Evolutionary conservation across 2,797 vertebrate genomes (phyloP).

Genomic region (Sebastes flavidus): DNA sequence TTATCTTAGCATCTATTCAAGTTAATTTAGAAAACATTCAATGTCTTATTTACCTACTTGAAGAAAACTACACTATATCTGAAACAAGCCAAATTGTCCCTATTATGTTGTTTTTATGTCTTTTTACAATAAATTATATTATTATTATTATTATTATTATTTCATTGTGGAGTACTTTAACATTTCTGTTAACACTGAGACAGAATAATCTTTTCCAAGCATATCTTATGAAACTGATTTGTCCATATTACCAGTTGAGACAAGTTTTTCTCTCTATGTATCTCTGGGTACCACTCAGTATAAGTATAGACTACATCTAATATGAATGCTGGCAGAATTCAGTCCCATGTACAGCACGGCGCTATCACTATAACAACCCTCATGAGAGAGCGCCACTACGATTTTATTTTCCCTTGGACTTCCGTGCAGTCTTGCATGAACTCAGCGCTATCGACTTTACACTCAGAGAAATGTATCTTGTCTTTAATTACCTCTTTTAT

Average conservation of each 20-base stretch:
- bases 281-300: background rate
- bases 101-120: background rate
- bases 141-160: background rate
- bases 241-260: background rate
- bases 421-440: slow-evolving; percentile 36
- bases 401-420: slow-evolving; percentile 39
- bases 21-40: background rate
- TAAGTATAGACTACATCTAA: background rate
- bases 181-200: background rate
- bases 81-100: background rate
- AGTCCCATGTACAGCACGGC: background rate
- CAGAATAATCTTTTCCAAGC: background rate
- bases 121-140: background rate
- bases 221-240: background rate
- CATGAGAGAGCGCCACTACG: slow-evolving; percentile 1
- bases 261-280: background rate
- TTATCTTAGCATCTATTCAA: background rate
- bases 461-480: slow-evolving; percentile 33
- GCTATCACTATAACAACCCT: slow-evolving; percentile 12
- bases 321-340: background rate
- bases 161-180: background rate
- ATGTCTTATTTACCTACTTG: background rate
- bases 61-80: background rate
- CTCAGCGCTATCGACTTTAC: slow-evolving; percentile 37
- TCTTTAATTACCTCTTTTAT: slow-evolving; percentile 53